Evolutionary conservation across 35 echinoderm and acorn worm genomes (phyloP), one percentile per base, ranked within the genome.

Genomic region (Lytechinus variegatus): DNA sequence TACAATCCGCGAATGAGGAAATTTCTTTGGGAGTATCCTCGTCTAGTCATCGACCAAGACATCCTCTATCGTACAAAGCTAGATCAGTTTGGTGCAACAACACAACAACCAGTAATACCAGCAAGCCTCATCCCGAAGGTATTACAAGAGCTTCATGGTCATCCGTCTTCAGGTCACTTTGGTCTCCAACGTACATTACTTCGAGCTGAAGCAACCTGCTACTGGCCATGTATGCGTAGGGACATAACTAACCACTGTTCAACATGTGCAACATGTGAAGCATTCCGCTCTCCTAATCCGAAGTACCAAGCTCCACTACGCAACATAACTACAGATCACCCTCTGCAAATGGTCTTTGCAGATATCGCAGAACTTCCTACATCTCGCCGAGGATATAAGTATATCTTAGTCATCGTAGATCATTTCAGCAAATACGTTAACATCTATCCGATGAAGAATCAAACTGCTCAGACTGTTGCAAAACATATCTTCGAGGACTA

Each of bases 401-500:
- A 93, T 54, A 93, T 93, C 10, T 27, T 93, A 54, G 91, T 93
- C 53, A 27, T 93, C 91, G 27, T 93, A 27, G 91, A 93, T 54
- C 91, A 93, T 27, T 93, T 93, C 91, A 93, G 52, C 12, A 55
- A 55, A 56, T 93, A 93, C 27, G n/a, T 27, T 11, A 93, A 93
- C 54, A 93, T 93, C 4, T 93, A 93, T 54, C 91, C 91, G 11
- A 93, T 93, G 91, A 51, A 54, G 24, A 52, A 92, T 52, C 91
- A 92, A 27, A 96, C 92, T 11, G 95, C 91, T 4, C 89, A 53
- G 27, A 96, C 91, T 72, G 55, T 91, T 12, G 91, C 96, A 8
- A 53, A 56, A 66, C 9, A 53, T 57, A 27, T 96, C 27, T 95
- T 95, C 58, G 94, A 89, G 54, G 53, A 96, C 66, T 95, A 95